Evolutionary conservation across 2,797 vertebrate genomes (phyloP).

Genomic region (Phalanger gymnotis): DNA sequence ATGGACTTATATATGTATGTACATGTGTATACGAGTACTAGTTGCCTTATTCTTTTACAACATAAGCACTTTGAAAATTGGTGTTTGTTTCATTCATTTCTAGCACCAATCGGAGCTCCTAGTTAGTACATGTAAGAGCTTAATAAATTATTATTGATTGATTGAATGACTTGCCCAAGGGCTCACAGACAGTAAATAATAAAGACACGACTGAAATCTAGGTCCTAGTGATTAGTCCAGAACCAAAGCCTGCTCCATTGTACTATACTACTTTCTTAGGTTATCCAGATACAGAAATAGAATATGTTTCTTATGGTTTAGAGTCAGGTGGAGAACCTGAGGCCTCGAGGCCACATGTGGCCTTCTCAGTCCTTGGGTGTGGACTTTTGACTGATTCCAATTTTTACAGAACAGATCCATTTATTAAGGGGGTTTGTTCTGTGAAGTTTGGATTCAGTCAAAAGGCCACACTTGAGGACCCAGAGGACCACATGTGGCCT

Average conservation of each 20-base stretch:
- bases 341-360: too few species aligned
- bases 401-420: too few species aligned
- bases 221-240: neutral
- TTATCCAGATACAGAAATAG: constrained; percentile 33
- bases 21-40: too few species aligned
- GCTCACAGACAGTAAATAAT: neutral
- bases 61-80: too few species aligned
- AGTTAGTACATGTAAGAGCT: neutral
- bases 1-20: neutral
- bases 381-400: too few species aligned
- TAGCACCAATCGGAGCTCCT: neutral
- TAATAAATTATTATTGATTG: neutral
- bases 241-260: neutral
- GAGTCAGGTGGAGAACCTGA: neutral
- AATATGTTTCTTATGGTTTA: constrained; percentile 30
- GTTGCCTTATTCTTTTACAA: too few species aligned
- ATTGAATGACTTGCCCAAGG: neutral
- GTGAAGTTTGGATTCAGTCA: too few species aligned
- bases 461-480: too few species aligned
- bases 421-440: too few species aligned
- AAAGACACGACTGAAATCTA: neutral
- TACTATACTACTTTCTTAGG: neutral
- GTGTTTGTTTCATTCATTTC: neutral
- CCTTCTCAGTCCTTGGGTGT: too few species aligned
- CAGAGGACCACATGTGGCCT: too few species aligned